Base-by-base conservation (phyloP, 1,140 invertebrate species). In the Euura lappo region DNA sequence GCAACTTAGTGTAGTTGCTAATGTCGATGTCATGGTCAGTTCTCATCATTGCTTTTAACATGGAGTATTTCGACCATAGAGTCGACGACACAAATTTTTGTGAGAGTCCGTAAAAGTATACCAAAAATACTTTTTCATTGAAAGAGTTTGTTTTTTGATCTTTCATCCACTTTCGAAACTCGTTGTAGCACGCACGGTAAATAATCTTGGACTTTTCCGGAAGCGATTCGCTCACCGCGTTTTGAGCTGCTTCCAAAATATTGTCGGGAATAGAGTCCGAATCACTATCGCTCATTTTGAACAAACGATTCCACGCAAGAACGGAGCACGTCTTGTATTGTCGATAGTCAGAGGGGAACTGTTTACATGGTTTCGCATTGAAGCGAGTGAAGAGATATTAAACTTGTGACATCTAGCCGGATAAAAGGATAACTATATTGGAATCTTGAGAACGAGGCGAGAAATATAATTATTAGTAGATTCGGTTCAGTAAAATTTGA, bases 171-270 rank as follows among this genome's bases (percentile, higher is more conserved):
- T 44, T 11, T 11, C 45, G 42, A 68, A 72, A 72, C 45, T 68
- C 44, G 68, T 72, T 28, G 51, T 72, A 72, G 13, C 64, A 72
- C 45, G 69, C 69, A 45, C 45, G 69, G 69, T 70, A 70, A 10
- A 70, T 70, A 10, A 70, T 70, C 13, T 70, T 70, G 10, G 69
- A 70, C 51, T 70, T 70, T 6, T 70, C 69, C 51, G 69, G 69
- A 70, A 70, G 69, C 69, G 69, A 70, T 44, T 70, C 44, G 69
- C 51, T 47, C 43, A 70, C 44, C 43, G 69, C 69, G 51, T 70
- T 13, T 70, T 70, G 44, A 70, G 69, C 69, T 70, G 69, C 69
- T 70, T 4, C 68, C 68, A 69, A 69, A 69, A 69, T 69, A 69
- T 69, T 44, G 68, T 69, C 68, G 5, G 68, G 68, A 42, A 69